phyloP scores from a whole-genome alignment of 2,797 vertebrate genomes.

The Loris lydekkerianus region DNA sequence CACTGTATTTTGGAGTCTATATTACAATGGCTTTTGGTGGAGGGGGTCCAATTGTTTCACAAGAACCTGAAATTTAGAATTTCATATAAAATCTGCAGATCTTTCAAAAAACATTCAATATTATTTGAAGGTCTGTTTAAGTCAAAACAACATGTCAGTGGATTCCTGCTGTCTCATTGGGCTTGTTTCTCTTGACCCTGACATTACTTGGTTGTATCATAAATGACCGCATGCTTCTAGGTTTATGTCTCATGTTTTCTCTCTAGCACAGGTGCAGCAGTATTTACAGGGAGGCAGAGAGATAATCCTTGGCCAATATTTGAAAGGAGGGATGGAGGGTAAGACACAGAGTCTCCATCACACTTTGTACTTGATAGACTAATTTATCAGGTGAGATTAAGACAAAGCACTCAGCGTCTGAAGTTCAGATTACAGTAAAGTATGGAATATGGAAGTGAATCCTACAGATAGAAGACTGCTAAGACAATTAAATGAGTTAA shows the following conservation, averaged over 20 bases:
- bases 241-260: background rate
- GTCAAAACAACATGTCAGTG: background rate
- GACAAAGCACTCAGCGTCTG: background rate
- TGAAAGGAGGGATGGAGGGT: background rate
- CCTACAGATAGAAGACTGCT: background rate
- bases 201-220: background rate
- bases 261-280: background rate
- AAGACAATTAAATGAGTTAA: background rate
- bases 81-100: background rate
- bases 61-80: constrained; percentile 1
- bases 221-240: background rate
- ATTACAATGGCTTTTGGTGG: background rate
- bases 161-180: background rate
- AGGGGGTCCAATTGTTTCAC: background rate
- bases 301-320: background rate
- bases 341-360: background rate
- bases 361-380: background rate
- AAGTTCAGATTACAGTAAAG: background rate
- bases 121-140: background rate
- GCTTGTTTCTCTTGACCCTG: background rate
- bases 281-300: background rate
- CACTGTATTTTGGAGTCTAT: background rate
- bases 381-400: background rate
- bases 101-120: background rate
- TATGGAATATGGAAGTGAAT: background rate